These are phyloP conservation scores for Tetanocera ferruginea DNA, from an alignment of 2,888 invertebrate species.

Conservation along the genomic window DNA sequence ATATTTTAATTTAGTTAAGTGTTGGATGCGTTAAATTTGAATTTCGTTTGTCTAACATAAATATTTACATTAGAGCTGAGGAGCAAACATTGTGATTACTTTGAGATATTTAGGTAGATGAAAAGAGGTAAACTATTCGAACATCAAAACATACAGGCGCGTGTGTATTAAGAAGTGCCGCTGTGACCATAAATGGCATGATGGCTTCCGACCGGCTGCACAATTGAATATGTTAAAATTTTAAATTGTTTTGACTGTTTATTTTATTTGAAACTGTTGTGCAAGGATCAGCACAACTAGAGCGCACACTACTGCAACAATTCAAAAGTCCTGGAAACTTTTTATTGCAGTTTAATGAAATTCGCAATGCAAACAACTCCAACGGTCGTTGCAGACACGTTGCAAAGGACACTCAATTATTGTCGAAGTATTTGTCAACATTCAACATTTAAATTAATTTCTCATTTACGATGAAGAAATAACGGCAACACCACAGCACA, in stretches of 20 bases:
- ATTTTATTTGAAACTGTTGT: neutral
- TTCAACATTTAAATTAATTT: constrained; percentile 64
- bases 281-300: neutral
- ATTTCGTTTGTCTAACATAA: constrained; percentile 41
- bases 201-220: neutral
- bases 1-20: constrained; percentile 32
- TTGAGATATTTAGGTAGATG: constrained; percentile 37
- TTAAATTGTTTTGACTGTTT: neutral
- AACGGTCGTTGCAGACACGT: neutral
- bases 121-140: constrained; percentile 15
- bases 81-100: constrained; percentile 43
- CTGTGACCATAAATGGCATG: neutral
- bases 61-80: constrained; percentile 46
- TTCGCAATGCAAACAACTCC: neutral
- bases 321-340: neutral
- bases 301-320: constrained; percentile 26
- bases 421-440: constrained; percentile 58
- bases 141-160: neutral
- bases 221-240: neutral
- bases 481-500: constrained; percentile 57
- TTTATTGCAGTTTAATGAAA: neutral
- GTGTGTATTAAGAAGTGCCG: neutral
- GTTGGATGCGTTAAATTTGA: constrained; percentile 1
- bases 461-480: constrained; percentile 53
- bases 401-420: constrained; percentile 8